Percentiles rank a stretch among this genome's conserved stretches.
These are phyloP conservation scores for Centropristis striata DNA, from an alignment of 2,113 vertebrate genomes.

Conservation along the genomic window DNA sequence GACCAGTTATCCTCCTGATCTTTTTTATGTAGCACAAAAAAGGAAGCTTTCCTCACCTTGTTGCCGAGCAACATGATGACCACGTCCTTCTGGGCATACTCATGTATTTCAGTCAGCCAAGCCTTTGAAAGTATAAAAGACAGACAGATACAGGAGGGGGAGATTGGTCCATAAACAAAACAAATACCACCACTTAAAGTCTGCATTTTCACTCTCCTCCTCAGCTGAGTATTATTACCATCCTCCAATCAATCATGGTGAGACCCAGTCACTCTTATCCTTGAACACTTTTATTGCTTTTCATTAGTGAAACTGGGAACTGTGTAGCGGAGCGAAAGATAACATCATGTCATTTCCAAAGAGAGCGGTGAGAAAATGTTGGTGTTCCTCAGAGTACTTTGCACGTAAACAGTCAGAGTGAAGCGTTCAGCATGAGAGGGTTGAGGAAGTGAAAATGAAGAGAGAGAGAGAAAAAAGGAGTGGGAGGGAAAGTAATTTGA, in stretches of 20 bases:
- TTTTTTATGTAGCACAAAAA: slow-evolving; percentile 62
- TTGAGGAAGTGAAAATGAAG: slow-evolving; percentile 36
- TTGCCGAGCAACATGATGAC: slow-evolving; percentile 99
- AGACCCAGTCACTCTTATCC: slow-evolving; percentile 48
- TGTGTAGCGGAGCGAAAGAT: slow-evolving; percentile 30
- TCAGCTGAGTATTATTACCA: slow-evolving; percentile 14
- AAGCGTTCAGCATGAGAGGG: slow-evolving; percentile 29
- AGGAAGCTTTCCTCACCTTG: slow-evolving; percentile 89
- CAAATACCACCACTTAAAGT: slow-evolving; percentile 30
- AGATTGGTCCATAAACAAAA: slow-evolving; percentile 32
- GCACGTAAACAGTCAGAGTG: slow-evolving; percentile 49
- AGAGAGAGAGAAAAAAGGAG: neutral
- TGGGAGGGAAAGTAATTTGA: slow-evolving; percentile 15
- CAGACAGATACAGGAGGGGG: slow-evolving; percentile 32
- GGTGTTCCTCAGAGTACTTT: slow-evolving; percentile 32
- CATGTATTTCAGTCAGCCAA: slow-evolving; percentile 93
- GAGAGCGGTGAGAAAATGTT: slow-evolving; percentile 16
- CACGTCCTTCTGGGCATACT: slow-evolving; percentile 97
- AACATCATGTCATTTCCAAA: slow-evolving; percentile 54
- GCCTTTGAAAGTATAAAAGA: slow-evolving; percentile 78
- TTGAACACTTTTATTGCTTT: slow-evolving; percentile 70
- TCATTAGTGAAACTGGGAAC: slow-evolving; percentile 59
- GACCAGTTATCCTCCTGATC: slow-evolving; percentile 64
- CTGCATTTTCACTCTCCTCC: neutral
- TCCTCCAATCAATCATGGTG: slow-evolving; percentile 56